Percentiles rank a stretch among this genome's conserved stretches.
Evolutionary conservation across 2,888 invertebrate genomes (phyloP).

Genomic region (Xestia c-nigrum): DNA sequence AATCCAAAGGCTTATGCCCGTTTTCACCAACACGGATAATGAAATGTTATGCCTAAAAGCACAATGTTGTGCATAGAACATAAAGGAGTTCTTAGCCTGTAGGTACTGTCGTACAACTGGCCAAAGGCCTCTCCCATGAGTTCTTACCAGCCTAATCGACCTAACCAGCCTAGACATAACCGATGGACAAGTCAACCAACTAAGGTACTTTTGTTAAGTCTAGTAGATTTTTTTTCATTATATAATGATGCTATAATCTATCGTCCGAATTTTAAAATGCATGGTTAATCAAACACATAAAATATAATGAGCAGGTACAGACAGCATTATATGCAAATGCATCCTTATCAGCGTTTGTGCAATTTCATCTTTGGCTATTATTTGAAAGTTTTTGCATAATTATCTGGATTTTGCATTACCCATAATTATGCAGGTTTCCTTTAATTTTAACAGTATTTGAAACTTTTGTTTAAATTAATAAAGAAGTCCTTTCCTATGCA

Average conservation of each 20-base stretch:
- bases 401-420: neutral
- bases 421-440: neutral
- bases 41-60: neutral
- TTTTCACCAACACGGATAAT: neutral
- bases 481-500: neutral
- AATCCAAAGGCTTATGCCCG: neutral
- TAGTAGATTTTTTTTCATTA: neutral
- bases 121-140: too few species aligned
- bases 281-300: neutral
- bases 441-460: neutral
- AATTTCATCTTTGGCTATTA: neutral
- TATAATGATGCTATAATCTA: neutral
- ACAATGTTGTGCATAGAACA: neutral
- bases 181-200: neutral
- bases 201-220: neutral
- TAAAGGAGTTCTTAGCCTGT: neutral
- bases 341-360: neutral
- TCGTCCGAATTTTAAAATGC: neutral
- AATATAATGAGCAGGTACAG: neutral
- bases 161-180: neutral
- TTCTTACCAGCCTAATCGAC: too few species aligned
- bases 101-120: too few species aligned
- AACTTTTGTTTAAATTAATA: neutral
- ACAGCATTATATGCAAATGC: neutral
- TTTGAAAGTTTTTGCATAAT: neutral